Conservation (phyloP, 2,888 invertebrate species). For the Vannuccia rotundouncinata region DNA sequence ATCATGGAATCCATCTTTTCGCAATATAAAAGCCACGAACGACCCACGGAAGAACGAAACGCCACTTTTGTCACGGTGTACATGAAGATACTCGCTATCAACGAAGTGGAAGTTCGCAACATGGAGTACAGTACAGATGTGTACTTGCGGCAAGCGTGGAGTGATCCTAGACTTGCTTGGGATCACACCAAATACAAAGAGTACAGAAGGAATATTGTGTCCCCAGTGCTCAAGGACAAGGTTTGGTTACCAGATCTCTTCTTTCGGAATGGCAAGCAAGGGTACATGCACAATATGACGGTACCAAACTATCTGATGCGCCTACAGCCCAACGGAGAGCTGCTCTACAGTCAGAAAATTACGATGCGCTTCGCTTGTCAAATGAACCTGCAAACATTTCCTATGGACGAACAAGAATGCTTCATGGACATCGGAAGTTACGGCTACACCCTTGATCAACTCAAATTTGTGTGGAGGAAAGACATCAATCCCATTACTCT, state of each 20-base stretch:
- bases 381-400: conserved; percentile 40
- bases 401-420: conserved; percentile 39
- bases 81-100: conserved; percentile 37
- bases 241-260: conserved; percentile 40
- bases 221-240: conserved; percentile 33
- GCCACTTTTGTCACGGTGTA: conserved; percentile 37
- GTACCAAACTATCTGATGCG: conserved; percentile 38
- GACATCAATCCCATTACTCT: conserved; percentile 36
- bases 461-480: conserved; percentile 37
- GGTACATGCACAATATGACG: conserved; percentile 39
- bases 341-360: conserved; percentile 40
- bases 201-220: conserved; percentile 37
- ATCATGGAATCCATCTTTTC: neutral
- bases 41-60: conserved; percentile 31
- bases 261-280: conserved; percentile 40
- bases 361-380: conserved; percentile 40
- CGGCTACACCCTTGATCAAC: conserved; percentile 37
- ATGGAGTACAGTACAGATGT: conserved; percentile 40
- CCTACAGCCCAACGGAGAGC: conserved; percentile 36
- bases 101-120: conserved; percentile 37
- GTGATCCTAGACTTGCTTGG: conserved; percentile 37
- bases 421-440: conserved; percentile 40
- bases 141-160: conserved; percentile 35
- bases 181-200: conserved; percentile 28
- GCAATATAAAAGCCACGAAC: conserved; percentile 39